These are phyloP conservation scores for Leptarthrus brevirostris DNA, from an alignment of 2,888 invertebrate species.

Conservation along the genomic window DNA sequence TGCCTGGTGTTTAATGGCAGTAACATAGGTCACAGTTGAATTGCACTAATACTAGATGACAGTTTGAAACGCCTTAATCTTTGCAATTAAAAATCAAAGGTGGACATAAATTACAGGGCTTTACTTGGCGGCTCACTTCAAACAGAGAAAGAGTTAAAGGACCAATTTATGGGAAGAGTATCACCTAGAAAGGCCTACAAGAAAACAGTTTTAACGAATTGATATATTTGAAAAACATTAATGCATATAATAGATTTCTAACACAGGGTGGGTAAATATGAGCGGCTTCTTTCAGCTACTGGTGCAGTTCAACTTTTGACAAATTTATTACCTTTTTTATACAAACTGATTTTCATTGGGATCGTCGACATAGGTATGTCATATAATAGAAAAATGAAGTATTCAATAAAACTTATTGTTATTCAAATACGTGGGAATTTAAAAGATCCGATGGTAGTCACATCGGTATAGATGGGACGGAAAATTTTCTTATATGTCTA, in stretches of 20 bases:
- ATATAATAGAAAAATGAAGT: not conserved
- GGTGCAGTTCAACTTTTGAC: not conserved
- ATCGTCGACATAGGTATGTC: too few species aligned
- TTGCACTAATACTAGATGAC: constrained; percentile 17
- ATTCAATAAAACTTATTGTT: constrained; percentile 32
- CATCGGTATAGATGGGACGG: too few species aligned
- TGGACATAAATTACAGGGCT: constrained; percentile 20
- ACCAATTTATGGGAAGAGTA: constrained; percentile 16
- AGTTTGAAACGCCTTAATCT: constrained; percentile 1
- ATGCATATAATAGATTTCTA: constrained; percentile 21
- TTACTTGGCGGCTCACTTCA: not conserved
- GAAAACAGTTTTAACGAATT: constrained; percentile 34
- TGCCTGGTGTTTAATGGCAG: constrained; percentile 10
- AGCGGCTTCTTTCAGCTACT: constrained; percentile 22
- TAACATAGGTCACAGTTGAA: constrained; percentile 12
- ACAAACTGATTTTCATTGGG: not conserved
- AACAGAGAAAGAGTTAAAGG: constrained; percentile 17
- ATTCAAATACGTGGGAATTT: constrained; percentile 29
- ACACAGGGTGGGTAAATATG: constrained; percentile 4
- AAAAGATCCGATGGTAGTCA: not conserved
- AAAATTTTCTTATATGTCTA: too few species aligned
- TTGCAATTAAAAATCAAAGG: constrained; percentile 22
- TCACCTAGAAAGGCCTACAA: constrained; percentile 32
- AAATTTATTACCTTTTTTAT: constrained; percentile 21
- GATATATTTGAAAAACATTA: constrained; percentile 20